These are phyloP conservation scores for Tenthredo amoena DNA, from an alignment of 2,888 invertebrate genomes.

Conservation along the genomic window DNA sequence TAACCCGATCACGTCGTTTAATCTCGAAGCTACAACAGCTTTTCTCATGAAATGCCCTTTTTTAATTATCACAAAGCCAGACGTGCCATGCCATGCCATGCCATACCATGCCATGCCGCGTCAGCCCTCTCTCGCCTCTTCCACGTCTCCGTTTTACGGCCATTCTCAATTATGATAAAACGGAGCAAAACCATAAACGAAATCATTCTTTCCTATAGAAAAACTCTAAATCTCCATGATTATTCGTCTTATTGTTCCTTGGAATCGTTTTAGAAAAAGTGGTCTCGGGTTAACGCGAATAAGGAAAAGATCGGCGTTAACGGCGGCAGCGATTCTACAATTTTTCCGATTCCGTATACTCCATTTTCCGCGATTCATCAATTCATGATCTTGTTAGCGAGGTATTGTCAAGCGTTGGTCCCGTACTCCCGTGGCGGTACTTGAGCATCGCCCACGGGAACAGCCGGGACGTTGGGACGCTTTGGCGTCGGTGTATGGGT, in stretches of 20 bases:
- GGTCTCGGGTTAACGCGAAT: neutral
- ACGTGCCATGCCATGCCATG: neutral
- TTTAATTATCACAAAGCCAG: slow-evolving; percentile 15
- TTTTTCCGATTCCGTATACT: slow-evolving; percentile 17
- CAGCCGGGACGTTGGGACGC: slow-evolving; percentile 59
- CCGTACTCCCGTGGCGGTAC: slow-evolving; percentile 62
- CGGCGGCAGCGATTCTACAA: neutral
- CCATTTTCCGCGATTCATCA: slow-evolving; percentile 66
- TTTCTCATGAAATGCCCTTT: neutral
- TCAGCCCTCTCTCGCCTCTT: neutral
- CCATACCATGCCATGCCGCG: neutral
- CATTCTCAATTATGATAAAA: neutral
- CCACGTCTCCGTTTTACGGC: neutral
- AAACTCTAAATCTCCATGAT: neutral
- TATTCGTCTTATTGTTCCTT: neutral
- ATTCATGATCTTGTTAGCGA: slow-evolving; percentile 72
- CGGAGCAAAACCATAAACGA: neutral
- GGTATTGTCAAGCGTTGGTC: slow-evolving; percentile 69
- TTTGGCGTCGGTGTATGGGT: slow-evolving; percentile 41
- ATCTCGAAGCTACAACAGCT: slow-evolving; percentile 5
- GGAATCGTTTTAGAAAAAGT: neutral
- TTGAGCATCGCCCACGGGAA: slow-evolving; percentile 65
- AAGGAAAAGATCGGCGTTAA: neutral
- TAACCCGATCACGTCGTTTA: slow-evolving; percentile 39
- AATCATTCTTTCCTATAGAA: neutral